Evolutionary conservation across 2,113 vertebrate genomes (phyloP).

Genomic region (Nothobranchius kuhntae): DNA sequence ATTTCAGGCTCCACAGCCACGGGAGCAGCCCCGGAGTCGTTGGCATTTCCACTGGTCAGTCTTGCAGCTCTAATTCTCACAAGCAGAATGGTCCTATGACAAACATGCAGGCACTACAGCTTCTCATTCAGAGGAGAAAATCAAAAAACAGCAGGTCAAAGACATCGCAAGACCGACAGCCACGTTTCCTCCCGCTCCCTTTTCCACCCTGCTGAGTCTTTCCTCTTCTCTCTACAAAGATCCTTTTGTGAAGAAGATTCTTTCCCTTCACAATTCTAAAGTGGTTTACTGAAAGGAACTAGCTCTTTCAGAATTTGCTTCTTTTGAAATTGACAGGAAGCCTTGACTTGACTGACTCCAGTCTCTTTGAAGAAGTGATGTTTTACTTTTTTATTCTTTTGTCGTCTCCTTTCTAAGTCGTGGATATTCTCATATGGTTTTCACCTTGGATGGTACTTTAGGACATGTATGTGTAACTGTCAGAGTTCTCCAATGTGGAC

Average conservation of each 20-base stretch:
- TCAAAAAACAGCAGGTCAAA: conserved; percentile 50
- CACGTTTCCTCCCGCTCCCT: conserved; percentile 42
- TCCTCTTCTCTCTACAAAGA: conserved; percentile 41
- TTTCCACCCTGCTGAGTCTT: conserved; percentile 40
- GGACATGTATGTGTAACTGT: conserved; percentile 46
- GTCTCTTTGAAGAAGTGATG: conserved; percentile 39
- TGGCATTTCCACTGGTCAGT: conserved; percentile 79
- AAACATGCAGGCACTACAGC: conserved; percentile 42
- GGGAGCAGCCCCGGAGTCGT: conserved; percentile 82
- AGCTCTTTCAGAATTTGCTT: conserved; percentile 51
- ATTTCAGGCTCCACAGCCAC: conserved; percentile 84
- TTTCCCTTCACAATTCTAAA: conserved; percentile 47
- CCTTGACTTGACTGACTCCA: conserved; percentile 41
- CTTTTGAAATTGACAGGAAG: conserved; percentile 54
- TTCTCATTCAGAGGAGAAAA: conserved; percentile 34
- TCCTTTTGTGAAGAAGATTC: conserved; percentile 44
- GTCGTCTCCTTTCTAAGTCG: conserved; percentile 32
- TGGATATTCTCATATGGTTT: conserved; percentile 50
- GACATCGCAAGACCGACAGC: conserved; percentile 44
- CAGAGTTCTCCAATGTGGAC: conserved; percentile 39
- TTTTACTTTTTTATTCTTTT: conserved; percentile 8
- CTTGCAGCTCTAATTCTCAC: conserved; percentile 87
- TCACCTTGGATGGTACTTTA: conserved; percentile 45
- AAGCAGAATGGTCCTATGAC: conserved; percentile 82
- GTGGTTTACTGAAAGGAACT: conserved; percentile 53